Evolutionary conservation across 2,888 invertebrate species (phyloP).

Genomic region (Dusona sp.): DNA sequence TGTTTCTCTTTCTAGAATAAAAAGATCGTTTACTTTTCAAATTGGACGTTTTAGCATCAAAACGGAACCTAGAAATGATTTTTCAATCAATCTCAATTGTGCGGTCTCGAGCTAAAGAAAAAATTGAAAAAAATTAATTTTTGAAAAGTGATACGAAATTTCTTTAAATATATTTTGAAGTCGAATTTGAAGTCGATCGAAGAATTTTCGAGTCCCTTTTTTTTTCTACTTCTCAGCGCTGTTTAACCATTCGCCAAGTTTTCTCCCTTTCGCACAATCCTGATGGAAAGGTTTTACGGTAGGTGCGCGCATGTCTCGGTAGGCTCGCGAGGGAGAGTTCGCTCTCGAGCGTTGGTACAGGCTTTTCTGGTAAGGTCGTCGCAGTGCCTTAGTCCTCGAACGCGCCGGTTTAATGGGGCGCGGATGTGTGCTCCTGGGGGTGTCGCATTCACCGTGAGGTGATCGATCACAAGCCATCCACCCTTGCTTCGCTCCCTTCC

Average conservation of each 20-base stretch:
- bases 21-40: background rate
- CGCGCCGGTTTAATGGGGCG: constrained; percentile 81
- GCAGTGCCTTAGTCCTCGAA: constrained; percentile 56
- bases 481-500: constrained; percentile 72
- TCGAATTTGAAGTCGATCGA: background rate
- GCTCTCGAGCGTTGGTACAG: constrained; percentile 13
- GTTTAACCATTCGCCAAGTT: constrained; percentile 67
- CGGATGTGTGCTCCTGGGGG: constrained; percentile 81
- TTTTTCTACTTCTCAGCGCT: constrained; percentile 68
- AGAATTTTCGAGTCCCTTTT: background rate
- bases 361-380: constrained; percentile 34
- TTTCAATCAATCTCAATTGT: background rate
- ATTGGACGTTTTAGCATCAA: background rate
- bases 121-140: background rate
- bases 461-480: constrained; percentile 83
- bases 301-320: constrained; percentile 74
- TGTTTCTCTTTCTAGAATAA: no score
- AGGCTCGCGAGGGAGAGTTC: constrained; percentile 75
- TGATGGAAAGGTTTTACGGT: constrained; percentile 68
- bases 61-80: background rate
- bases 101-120: no score
- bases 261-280: constrained; percentile 33
- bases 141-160: background rate
- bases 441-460: constrained; percentile 81
- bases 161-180: no score